Evolutionary conservation across 2,113 vertebrate species (phyloP).

Genomic region (Phylloscopus whistleri): DNA sequence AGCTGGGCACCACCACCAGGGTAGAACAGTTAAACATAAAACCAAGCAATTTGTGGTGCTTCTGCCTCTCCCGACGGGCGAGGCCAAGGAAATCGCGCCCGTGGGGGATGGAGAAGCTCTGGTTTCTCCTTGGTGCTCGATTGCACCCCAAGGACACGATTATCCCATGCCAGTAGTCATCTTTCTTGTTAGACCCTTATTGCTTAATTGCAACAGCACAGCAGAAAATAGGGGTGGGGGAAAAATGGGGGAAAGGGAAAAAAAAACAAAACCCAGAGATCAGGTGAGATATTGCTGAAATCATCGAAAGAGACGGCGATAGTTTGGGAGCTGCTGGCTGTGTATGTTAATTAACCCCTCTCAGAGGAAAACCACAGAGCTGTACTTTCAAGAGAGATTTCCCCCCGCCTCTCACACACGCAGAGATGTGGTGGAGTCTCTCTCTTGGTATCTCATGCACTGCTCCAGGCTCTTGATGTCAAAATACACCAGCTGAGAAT

Average conservation of each 20-base stretch:
- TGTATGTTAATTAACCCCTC: slow-evolving; percentile 62
- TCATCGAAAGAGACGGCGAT: not conserved
- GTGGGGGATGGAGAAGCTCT: not conserved
- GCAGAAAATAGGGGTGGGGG: accelerated
- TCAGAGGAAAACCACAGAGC: slow-evolving; percentile 13
- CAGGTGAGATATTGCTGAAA: slow-evolving; percentile 27
- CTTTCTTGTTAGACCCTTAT: slow-evolving; percentile 9
- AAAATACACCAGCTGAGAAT: slow-evolving; percentile 67
- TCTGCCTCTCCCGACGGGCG: not conserved
- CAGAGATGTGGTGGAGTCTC: slow-evolving; percentile 25
- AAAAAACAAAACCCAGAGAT: not conserved
- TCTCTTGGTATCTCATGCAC: slow-evolving; percentile 49
- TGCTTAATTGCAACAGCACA: slow-evolving; percentile 22
- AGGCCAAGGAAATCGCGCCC: slow-evolving; percentile 12
- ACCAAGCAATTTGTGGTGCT: not conserved
- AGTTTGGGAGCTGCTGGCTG: slow-evolving; percentile 32
- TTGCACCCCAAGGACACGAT: slow-evolving; percentile 51
- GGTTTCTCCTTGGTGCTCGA: slow-evolving; percentile 30
- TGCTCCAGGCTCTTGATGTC: slow-evolving; percentile 50
- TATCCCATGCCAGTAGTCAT: slow-evolving; percentile 35
- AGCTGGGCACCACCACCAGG: not conserved
- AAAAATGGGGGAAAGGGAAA: accelerated
- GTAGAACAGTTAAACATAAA: not conserved
- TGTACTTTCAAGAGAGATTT: not conserved
- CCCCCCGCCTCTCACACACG: not conserved